These are phyloP conservation scores for Azemiops feae DNA, from an alignment of 2,113 vertebrate species.

Conservation along the genomic window DNA sequence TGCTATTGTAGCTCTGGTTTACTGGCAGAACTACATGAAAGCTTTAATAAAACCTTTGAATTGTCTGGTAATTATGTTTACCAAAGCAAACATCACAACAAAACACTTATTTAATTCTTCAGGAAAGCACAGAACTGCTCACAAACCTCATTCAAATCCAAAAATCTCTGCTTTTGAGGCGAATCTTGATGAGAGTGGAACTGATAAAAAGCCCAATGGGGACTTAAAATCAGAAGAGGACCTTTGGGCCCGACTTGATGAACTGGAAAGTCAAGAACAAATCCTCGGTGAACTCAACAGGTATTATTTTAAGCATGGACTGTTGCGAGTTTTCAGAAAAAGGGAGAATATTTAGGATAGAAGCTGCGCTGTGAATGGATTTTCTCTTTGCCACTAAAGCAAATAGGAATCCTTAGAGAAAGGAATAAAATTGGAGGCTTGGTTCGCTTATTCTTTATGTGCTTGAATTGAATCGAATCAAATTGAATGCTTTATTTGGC, in stretches of 20 bases:
- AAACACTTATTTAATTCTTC: constrained; percentile 31
- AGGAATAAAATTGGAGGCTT: neutral
- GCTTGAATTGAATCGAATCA: neutral
- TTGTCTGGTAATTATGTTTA: constrained; percentile 3
- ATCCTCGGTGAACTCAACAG: constrained; percentile 81
- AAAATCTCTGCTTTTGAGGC: constrained; percentile 77
- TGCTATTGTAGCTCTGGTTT: constrained; percentile 64
- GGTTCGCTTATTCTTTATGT: neutral
- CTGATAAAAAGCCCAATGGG: constrained; percentile 53
- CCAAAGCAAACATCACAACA: neutral
- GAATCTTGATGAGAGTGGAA: constrained; percentile 66
- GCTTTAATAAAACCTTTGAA: constrained; percentile 44
- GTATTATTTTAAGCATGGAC: constrained; percentile 68
- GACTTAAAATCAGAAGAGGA: constrained; percentile 78
- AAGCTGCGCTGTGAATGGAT: neutral
- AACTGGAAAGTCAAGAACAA: constrained; percentile 86
- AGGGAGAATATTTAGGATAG: neutral
- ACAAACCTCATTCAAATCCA: constrained; percentile 88
- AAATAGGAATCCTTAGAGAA: neutral
- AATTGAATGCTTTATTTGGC: neutral
- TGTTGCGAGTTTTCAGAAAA: neutral
- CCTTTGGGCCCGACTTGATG: constrained; percentile 88
- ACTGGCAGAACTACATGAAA: constrained; percentile 61
- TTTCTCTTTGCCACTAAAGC: neutral
- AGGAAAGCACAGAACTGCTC: constrained; percentile 87